Percentiles rank a stretch among this genome's conserved stretches.
Conservation (phyloP, 2,888 invertebrate species). For the Euspilapteryx auroguttella region DNA sequence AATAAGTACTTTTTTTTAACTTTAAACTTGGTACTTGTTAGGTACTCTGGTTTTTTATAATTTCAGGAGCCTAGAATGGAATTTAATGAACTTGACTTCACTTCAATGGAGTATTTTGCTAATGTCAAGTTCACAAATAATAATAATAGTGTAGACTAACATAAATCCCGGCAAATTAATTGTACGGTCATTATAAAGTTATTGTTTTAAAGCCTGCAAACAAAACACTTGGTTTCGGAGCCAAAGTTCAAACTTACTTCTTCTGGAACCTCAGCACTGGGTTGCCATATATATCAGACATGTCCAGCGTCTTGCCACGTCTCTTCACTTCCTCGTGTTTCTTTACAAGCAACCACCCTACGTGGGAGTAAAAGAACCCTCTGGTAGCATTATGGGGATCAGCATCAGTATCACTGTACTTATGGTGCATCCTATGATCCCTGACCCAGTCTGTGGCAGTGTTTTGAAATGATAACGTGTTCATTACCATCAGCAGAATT, state of each 20-base stretch:
- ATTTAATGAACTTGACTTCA: too few relatives aligned
- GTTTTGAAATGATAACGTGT: slow-evolving; percentile 26
- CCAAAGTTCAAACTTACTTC: slow-evolving; percentile 66
- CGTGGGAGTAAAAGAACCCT: slow-evolving; percentile 83
- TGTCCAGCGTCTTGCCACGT: slow-evolving; percentile 69
- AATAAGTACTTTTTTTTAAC: too few relatives aligned
- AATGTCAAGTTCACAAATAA: too few relatives aligned
- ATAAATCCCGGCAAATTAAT: too few relatives aligned
- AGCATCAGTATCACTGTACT: slow-evolving; percentile 72
- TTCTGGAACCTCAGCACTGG: slow-evolving; percentile 72
- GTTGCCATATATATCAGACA: slow-evolving; percentile 71
- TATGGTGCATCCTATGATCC: slow-evolving; percentile 68
- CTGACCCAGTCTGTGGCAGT: slow-evolving; percentile 61
- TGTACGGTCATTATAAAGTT: too few relatives aligned
- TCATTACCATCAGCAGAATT: slow-evolving; percentile 13
- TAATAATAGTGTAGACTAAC: too few relatives aligned
- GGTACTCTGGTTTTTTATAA: too few relatives aligned
- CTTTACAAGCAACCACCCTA: slow-evolving; percentile 77
- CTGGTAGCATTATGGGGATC: slow-evolving; percentile 76
- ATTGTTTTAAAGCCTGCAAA: too few relatives aligned
- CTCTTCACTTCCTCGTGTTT: slow-evolving; percentile 75
- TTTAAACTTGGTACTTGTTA: too few relatives aligned
- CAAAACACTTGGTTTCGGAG: too few relatives aligned
- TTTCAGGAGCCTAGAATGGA: too few relatives aligned
- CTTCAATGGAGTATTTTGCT: too few relatives aligned